A percentile compares a stretch with the other conserved stretches of the same genome.
These are phyloP conservation scores for Dicerorhinus sumatrensis DNA, from an alignment of 2,113 vertebrate genomes.

Conservation along the genomic window DNA sequence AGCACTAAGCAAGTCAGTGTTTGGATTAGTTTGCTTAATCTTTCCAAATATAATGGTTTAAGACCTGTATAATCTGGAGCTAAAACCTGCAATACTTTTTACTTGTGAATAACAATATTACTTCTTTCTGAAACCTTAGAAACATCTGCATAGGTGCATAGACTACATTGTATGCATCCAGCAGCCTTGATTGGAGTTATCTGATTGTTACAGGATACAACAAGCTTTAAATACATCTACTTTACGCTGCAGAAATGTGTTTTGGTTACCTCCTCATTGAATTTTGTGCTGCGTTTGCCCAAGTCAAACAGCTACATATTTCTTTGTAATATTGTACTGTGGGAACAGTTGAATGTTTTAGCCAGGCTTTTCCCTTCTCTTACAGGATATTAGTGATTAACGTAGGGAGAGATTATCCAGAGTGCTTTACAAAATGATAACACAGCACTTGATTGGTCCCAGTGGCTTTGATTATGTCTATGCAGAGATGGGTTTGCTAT, in stretches of 20 bases:
- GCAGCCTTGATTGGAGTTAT: not conserved
- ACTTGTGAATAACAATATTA: not conserved
- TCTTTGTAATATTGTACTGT: not conserved
- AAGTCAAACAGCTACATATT: not conserved
- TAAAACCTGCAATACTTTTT: not conserved
- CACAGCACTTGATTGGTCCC: not conserved
- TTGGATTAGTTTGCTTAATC: conserved; percentile 36
- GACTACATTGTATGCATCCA: not conserved
- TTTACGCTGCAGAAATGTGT: too few relatives aligned
- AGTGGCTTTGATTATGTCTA: not conserved
- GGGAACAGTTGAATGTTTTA: not conserved
- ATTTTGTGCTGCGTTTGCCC: not conserved
- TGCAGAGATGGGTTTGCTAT: not conserved
- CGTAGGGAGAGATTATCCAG: not conserved
- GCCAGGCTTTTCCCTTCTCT: not conserved
- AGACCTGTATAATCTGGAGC: conserved; percentile 7
- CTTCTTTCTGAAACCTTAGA: not conserved
- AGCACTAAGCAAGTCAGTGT: not conserved
- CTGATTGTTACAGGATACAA: not conserved
- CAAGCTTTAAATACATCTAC: not conserved
- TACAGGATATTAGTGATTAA: not conserved
- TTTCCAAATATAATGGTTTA: not conserved
- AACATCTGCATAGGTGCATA: not conserved
- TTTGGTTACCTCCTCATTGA: not conserved
- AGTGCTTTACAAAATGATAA: not conserved